These are phyloP conservation scores for Carcina quercana DNA, from an alignment of 2,888 invertebrate genomes.

Conservation along the genomic window DNA sequence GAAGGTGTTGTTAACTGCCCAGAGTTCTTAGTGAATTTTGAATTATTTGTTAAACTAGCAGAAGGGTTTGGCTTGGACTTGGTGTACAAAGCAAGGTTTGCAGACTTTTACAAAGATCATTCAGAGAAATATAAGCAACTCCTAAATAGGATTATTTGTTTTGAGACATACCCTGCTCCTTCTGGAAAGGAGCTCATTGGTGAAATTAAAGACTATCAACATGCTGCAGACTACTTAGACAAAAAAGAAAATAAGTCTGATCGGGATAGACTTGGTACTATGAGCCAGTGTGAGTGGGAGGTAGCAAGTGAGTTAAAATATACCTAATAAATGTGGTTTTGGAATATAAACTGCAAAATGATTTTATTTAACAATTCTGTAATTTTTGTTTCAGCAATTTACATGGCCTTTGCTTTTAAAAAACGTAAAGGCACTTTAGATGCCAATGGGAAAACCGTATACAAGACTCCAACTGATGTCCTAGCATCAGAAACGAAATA, in stretches of 20 bases:
- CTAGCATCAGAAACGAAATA: too few relatives aligned
- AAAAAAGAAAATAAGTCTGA: slow-evolving; percentile 44
- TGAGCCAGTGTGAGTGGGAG: slow-evolving; percentile 95
- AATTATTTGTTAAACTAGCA: slow-evolving; percentile 84
- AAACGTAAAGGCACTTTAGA: slow-evolving; percentile 82
- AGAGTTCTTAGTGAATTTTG: slow-evolving; percentile 97
- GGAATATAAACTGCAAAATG: slow-evolving; percentile 1
- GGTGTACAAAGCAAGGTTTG: slow-evolving; percentile 81
- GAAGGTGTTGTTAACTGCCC: slow-evolving; percentile 99
- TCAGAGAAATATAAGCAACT: slow-evolving; percentile 61
- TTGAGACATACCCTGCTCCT: slow-evolving; percentile 87
- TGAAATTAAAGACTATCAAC: slow-evolving; percentile 79
- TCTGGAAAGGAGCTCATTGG: slow-evolving; percentile 71
- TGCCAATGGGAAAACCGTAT: slow-evolving; percentile 77
- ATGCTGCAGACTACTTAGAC: slow-evolving; percentile 77
- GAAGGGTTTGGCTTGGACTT: slow-evolving; percentile 82
- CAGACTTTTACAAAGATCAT: slow-evolving; percentile 83
- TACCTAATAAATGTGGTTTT: not conserved
- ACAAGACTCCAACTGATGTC: slow-evolving; percentile 35
- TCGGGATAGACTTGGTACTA: slow-evolving; percentile 80
- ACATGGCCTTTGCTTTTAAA: slow-evolving; percentile 88
- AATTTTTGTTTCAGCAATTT: slow-evolving; percentile 78
- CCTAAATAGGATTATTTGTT: slow-evolving; percentile 84
- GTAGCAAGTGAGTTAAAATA: slow-evolving; percentile 92
- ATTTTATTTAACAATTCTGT: slow-evolving; percentile 6